Evolutionary conservation across 2,113 vertebrate species (phyloP), one percentile per base, ranked within the genome.

Genomic region (Platichthys flesus): DNA sequence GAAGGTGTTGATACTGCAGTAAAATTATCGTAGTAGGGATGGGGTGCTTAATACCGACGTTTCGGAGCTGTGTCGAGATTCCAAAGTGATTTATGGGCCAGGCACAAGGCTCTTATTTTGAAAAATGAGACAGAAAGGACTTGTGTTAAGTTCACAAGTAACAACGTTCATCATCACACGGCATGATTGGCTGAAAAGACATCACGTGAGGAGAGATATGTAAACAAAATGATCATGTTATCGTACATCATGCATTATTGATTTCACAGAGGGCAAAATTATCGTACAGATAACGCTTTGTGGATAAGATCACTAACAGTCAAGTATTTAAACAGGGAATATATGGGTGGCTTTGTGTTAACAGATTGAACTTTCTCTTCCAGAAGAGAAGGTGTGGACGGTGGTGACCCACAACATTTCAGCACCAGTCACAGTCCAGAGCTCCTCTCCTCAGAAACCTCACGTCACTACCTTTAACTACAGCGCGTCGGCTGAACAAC

Each of bases 311-410:
- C 2, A 51, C 13, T 65, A 15, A 66, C 57, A 49, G 4, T 47
- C 0, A 26, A 15, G 35, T 28, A 31, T 42, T 16, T 5, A 2
- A 1, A 18, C 5, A 15, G 9, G 51, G 31, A 9, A 12, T 71
- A 51, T 10, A 20, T 13, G 14, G 6, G 5, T 8, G 7, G 49
- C 10, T 64, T 56, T 0, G 13, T 45, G 54, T 12, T 67, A 20
- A 71, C 67, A 45, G 26, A 54, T 15, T 1, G 0, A 55, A 3
- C 2, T 35, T 10, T 35, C 0, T 60, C 15, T 10, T 51, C 2
- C 54, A 99, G 98, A 96, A 75, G 96, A 98, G 76, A 97, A 96
- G 88, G 96, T 96, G 69, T 99, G 97, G 98, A 98, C 96, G 0
- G 89, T 94, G 0, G 76, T 98, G 78, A 84, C 92, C 12, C 98